Base-by-base conservation (phyloP, 1,140 invertebrate genomes). In the Brachionus rubens region DNA sequence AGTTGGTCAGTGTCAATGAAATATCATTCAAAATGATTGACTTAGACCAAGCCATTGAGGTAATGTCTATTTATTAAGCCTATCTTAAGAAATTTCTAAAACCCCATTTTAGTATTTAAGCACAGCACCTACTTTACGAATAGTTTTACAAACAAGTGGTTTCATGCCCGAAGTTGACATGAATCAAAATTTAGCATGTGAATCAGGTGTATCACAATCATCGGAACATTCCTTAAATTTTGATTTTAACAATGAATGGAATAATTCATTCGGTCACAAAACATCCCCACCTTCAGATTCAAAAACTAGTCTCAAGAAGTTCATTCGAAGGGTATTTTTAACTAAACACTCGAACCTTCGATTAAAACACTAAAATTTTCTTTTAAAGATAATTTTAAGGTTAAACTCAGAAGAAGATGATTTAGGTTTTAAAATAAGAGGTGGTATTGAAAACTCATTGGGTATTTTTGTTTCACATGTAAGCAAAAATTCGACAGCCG, bases 1-100 rank as follows among this genome's bases (percentile, higher is more conserved):
- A 72, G 40, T 24, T 72, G 16, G 68, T 72, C n/a, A 72, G 68
- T 50, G 68, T 72, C 1, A 72, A 72, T 72, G 68, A 72, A 16
- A 72, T 72, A 26, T 72, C 68, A 28, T 72, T 72, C 33, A 72
- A 72, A 72, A 72, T 72, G 68, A 72, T 72, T 14, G 43, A 72
- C 12, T 16, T 72, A 1, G 68, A 72, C 10, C 68, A 72, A 54
- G 68, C 68, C 24, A 72, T 72, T 33, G 68, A 72, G 33, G 68
- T 72, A 41, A n/a, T n/a, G n/a, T n/a, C n/a, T n/a, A n/a, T n/a
- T n/a, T n/a, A n/a, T n/a, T n/a, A n/a, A n/a, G n/a, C n/a, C n/a
- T n/a, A n/a, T n/a, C n/a, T n/a, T n/a, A n/a, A n/a, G n/a, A n/a
- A n/a, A n/a, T n/a, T n/a, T n/a, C n/a, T n/a, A n/a, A n/a, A n/a